Conservation (phyloP, 2,888 invertebrate genomes). For the Dicycla oo region DNA sequence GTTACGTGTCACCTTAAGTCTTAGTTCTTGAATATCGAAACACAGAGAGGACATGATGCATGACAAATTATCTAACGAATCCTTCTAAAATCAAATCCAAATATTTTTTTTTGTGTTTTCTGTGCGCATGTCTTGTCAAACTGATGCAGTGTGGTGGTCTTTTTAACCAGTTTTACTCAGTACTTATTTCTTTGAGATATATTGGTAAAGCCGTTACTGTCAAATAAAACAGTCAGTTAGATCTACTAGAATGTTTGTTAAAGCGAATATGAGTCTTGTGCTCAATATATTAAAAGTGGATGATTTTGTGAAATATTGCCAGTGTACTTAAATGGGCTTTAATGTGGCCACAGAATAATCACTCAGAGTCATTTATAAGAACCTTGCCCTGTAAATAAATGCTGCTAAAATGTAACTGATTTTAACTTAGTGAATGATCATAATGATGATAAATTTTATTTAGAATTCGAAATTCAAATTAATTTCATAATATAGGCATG, state of each 20-base stretch:
- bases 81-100: background rate
- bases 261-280: background rate
- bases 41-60: background rate
- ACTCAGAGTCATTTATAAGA: background rate
- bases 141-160: slow-evolving; percentile 10
- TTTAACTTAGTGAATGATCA: background rate
- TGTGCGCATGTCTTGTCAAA: background rate
- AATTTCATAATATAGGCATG: too few species aligned
- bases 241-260: slow-evolving; percentile 15
- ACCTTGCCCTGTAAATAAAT: background rate
- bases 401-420: background rate
- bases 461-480: too few species aligned
- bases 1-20: background rate
- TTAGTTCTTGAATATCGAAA: background rate
- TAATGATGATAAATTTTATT: too few species aligned
- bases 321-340: background rate
- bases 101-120: too few species aligned
- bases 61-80: background rate
- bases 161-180: slow-evolving; percentile 8
- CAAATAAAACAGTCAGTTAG: slow-evolving; percentile 28
- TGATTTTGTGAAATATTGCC: slow-evolving; percentile 4
- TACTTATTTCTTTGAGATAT: slow-evolving; percentile 25
- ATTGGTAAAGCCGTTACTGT: slow-evolving; percentile 11
- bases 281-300: background rate
- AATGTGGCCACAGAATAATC: background rate